Base-by-base conservation (phyloP, 1,140 invertebrate genomes). In the Rhopalosiphum padi region DNA sequence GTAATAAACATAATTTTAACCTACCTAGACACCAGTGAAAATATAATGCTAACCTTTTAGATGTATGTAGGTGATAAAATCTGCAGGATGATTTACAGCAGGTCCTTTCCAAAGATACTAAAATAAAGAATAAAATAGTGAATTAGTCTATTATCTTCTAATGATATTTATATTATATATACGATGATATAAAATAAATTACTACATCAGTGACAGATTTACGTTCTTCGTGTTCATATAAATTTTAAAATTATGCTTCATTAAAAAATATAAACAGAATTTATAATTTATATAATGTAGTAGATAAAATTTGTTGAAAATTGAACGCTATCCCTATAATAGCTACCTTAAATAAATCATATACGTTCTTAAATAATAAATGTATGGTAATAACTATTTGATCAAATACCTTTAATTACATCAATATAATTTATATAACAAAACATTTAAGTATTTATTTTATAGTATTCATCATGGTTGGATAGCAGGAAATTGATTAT, bases 1-100 rank as follows among this genome's bases (percentile, higher is more conserved):
- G 30, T 41, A 55, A 90, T 55, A 55, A 90, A 41, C 35, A 90
- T 90, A 90, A 55, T 90, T 55, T 90, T 90, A 55, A 55, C 35
- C 35, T 35, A 89, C 48, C 46, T 53, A 30, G 48, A 90, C 22
- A 55, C 37, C 51, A 30, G 35, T 55, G 35, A 25, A 55, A 90
- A 41, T 55, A 55, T 90, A 25, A 55, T 15, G 1, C 35, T 25
- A 89, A 89, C 48, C 2, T 60, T 55, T 90, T 55, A 90, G 21
- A 46, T 25, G 9, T 25, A 68, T 68, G 30, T 68, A 68, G 23
- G 22, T 55, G 51, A 90, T 90, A 55, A 90, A 89, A 55, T 90
- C 51, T 37, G 11, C 8, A 21, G 37, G 18, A 23, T 41, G 37
- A 23, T 90, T 90, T 55, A 55, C n/a, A 37, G 37, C 6, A 15